phyloP scores from a whole-genome alignment of 2,797 vertebrate genomes.

The Sternarchorhynchus goeldii region DNA sequence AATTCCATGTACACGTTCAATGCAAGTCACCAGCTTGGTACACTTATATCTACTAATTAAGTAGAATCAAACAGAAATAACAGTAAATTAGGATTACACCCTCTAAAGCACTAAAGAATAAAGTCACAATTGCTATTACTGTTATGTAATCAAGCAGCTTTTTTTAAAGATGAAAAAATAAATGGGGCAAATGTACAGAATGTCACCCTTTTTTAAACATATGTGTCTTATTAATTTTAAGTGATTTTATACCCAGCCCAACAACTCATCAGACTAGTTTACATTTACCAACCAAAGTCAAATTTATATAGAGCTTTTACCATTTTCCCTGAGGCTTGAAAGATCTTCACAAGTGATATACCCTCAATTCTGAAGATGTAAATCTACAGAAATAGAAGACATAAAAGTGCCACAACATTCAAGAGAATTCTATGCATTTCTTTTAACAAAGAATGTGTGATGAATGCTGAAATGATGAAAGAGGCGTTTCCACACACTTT shows the following conservation, averaged over 20 bases:
- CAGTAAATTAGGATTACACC: no score
- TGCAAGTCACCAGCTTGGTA: constrained; percentile 3
- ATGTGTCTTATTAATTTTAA: neutral
- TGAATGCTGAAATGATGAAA: constrained; percentile 42
- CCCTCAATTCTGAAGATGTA: constrained; percentile 96
- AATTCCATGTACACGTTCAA: constrained; percentile 37
- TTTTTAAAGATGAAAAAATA: no score
- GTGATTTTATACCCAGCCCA: neutral
- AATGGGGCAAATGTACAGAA: no score
- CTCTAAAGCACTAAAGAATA: no score
- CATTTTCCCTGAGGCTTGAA: constrained; percentile 97
- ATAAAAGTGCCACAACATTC: neutral
- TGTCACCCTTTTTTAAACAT: no score
- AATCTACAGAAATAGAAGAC: constrained; percentile 74
- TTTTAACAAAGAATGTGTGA: neutral
- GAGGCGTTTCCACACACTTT: constrained; percentile 77
- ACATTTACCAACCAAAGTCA: constrained; percentile 70
- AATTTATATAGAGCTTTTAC: no score
- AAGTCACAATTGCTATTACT: no score
- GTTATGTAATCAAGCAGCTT: no score
- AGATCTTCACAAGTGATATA: constrained; percentile 86
- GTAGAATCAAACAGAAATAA: no score
- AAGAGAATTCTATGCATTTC: neutral
- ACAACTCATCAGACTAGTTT: neutral
- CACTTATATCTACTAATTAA: neutral